These are phyloP conservation scores for Drosophila borealis DNA, from an alignment of 2,888 invertebrate species.

Conservation along the genomic window DNA sequence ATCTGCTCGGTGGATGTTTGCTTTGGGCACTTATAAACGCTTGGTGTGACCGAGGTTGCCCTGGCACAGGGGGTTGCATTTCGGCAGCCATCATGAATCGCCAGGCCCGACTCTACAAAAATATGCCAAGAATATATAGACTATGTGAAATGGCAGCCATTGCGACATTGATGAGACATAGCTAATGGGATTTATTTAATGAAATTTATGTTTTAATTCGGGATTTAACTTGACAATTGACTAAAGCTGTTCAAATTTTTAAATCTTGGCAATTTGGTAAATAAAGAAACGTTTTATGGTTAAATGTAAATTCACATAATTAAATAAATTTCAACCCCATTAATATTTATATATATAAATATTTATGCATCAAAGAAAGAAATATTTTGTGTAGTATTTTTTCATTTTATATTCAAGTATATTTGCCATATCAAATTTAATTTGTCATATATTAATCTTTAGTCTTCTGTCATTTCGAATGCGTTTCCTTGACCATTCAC, in stretches of 20 bases:
- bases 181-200: conserved; percentile 39
- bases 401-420: too few species aligned
- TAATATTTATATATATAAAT: too few species aligned
- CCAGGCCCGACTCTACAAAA: conserved; percentile 27
- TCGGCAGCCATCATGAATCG: conserved; percentile 65
- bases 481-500: neutral
- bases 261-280: too few species aligned
- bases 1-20: conserved; percentile 84
- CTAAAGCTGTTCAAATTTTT: neutral
- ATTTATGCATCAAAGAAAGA: too few species aligned
- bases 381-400: too few species aligned
- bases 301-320: too few species aligned
- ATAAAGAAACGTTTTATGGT: too few species aligned
- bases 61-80: conserved; percentile 35
- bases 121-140: conserved; percentile 1
- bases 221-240: conserved; percentile 2
- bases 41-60: conserved; percentile 76
- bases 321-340: too few species aligned
- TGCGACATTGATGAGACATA: conserved; percentile 32
- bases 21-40: conserved; percentile 82
- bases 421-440: too few species aligned
- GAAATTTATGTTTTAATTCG: conserved; percentile 24
- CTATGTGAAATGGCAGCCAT: conserved; percentile 30
- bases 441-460: neutral
- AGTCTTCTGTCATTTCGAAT: neutral